phyloP scores from a whole-genome alignment of 2,888 invertebrate genomes.

The Drosophila rubida region DNA sequence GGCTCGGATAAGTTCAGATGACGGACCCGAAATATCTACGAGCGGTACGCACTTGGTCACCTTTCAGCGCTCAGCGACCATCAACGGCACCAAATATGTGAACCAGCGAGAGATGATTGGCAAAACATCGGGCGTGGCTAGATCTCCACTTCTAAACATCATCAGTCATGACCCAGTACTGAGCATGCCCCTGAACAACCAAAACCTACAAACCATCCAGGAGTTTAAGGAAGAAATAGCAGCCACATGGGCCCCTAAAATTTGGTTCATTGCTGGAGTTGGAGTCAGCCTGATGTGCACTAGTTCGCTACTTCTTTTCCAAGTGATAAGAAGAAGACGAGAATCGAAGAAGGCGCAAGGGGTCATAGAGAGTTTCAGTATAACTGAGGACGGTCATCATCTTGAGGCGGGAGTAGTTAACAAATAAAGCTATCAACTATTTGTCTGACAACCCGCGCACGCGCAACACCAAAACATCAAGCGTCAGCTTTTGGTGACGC shows the following conservation, averaged over 20 bases:
- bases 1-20: no score
- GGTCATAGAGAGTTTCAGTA: not conserved
- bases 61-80: slow-evolving; percentile 5
- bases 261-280: not conserved
- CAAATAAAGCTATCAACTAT: not conserved
- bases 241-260: not conserved
- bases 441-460: no score
- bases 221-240: not conserved
- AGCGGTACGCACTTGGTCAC: no score
- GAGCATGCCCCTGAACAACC: not conserved
- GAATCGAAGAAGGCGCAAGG: not conserved
- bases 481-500: slow-evolving; percentile 34
- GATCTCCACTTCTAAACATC: slow-evolving; percentile 1
- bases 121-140: not conserved
- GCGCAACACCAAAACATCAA: no score
- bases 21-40: no score
- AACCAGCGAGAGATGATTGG: slow-evolving; percentile 2
- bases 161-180: not conserved
- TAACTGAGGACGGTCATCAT: not conserved
- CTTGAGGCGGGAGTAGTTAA: slow-evolving; percentile 1
- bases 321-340: not conserved
- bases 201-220: not conserved
- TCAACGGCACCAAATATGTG: slow-evolving; percentile 14
- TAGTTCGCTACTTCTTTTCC: not conserved
- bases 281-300: not conserved